Evolutionary conservation across 1,140 invertebrate species (phyloP), one percentile per base, ranked within the genome.

Genomic region (Camponotus pennsylvanicus): DNA sequence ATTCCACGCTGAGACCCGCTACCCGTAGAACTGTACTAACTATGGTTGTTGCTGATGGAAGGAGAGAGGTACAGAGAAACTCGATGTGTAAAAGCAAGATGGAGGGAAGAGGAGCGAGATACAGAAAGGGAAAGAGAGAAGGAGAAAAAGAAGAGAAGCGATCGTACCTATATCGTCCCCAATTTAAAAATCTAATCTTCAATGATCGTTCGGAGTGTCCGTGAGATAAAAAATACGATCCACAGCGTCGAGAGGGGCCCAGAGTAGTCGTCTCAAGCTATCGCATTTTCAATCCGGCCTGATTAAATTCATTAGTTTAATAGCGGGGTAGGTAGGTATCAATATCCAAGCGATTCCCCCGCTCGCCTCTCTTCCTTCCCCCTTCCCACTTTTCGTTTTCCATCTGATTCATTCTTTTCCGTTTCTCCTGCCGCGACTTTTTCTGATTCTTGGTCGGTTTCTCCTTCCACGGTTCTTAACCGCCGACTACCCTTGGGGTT

Each of bases 141-240:
- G 79, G 63, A 86, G 45, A 85, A 82, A 66, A 67, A 63, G 63
- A 66, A 61, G 73, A 73, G 76, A 82, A 86, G 66, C 71, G 77
- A 52, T 71, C 66, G 71, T 79, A 75, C 67, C 85, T 88, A 91
- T 88, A 92, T 92, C 91, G 92, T 89, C 93, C 94, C 93, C 94
- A 95, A 95, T 95, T 95, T 95, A 95, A 95, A 95, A 95, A 95
- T 94, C 94, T 95, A 95, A 95, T 95, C 95, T 95, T 93, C 94
- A 94, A 94, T 94, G 94, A 94, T 93, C 94, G 93, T 94, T 94
- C 93, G 85, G 91, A 92, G 91, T 92, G 90, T 90, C 91, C 91
- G 71, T 88, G 87, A 88, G 86, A 88, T 88, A 88, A 90, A 87
- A 88, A 90, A 85, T 82, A 86, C 59, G 71, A 64, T 52, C 70